Base-by-base conservation (phyloP, 1,140 invertebrate species). In the Macrosteles quadrilineatus region DNA sequence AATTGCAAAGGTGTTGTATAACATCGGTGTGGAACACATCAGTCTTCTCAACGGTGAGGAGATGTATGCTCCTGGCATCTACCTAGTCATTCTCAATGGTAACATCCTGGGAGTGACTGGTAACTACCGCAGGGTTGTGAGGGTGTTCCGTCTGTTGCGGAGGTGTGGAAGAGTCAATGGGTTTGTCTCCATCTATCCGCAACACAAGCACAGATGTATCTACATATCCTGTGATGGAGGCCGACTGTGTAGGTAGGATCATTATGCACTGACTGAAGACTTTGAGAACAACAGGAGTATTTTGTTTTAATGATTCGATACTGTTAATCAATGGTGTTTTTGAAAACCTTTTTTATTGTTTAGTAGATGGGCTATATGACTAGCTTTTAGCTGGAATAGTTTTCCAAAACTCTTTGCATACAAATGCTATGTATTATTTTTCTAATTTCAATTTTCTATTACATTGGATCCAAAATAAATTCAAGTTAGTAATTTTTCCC, bases 221-320 rank as follows among this genome's bases (percentile, higher is more conserved):
- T 96, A 98, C 79, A 97, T 99, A 70, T 95, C 96, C 76, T 95
- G 93, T 27, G 98, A 99, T 80, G 95, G 94, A n/a, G 98, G 98
- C 0, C 83, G 98, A 74, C 84, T 99, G 1, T 99, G 98, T 81
- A 87, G 96, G 83, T 85, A 72, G n/a, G n/a, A n/a, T n/a, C n/a
- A n/a, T n/a, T n/a, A n/a, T n/a, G n/a, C n/a, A n/a, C n/a, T n/a
- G n/a, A n/a, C n/a, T n/a, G n/a, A n/a, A n/a, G n/a, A n/a, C n/a
- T n/a, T n/a, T n/a, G n/a, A n/a, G n/a, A n/a, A n/a, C n/a, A n/a
- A n/a, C n/a, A n/a, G n/a, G n/a, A n/a, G n/a, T n/a, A n/a, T n/a
- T n/a, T n/a, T n/a, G n/a, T n/a, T n/a, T n/a, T n/a, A n/a, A n/a
- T n/a, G n/a, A n/a, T n/a, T n/a, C n/a, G n/a, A n/a, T n/a, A n/a